Evolutionary conservation across 2,888 invertebrate species (phyloP).

Genomic region (Poecilobothrus nobilitatus): DNA sequence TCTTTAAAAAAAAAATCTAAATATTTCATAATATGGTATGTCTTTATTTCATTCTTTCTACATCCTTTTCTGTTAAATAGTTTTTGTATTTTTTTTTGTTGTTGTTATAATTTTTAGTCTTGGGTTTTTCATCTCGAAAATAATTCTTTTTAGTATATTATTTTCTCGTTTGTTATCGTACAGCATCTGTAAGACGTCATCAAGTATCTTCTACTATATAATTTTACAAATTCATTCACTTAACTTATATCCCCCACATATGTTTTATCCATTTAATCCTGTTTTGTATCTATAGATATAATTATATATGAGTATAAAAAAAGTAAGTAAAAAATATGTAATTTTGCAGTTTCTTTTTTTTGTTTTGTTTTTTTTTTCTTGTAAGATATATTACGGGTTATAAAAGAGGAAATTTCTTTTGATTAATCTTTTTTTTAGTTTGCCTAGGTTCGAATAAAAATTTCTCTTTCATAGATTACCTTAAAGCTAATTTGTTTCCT

Average conservation of each 20-base stretch:
- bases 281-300: too few species aligned
- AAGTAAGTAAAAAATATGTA: too few species aligned
- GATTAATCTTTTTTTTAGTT: not conserved
- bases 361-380: too few species aligned
- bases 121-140: not conserved
- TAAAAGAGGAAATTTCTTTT: not conserved
- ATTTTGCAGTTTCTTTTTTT: too few species aligned
- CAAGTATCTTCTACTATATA: not conserved
- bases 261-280: too few species aligned
- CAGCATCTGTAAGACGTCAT: slow-evolving; percentile 2
- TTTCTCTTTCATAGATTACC: not conserved
- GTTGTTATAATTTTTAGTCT: too few species aligned
- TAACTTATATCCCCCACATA: not conserved
- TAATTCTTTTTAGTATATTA: not conserved
- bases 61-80: not conserved
- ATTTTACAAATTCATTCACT: not conserved
- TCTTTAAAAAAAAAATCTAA: too few species aligned
- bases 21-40: too few species aligned
- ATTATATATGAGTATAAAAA: too few species aligned
- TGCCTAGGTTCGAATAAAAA: not conserved
- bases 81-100: not conserved
- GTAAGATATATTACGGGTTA: not conserved
- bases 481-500: not conserved
- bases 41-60: too few species aligned
- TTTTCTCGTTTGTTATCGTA: not conserved